Conservation (phyloP, 1,140 invertebrate genomes). For the Zaprionus inermis region DNA sequence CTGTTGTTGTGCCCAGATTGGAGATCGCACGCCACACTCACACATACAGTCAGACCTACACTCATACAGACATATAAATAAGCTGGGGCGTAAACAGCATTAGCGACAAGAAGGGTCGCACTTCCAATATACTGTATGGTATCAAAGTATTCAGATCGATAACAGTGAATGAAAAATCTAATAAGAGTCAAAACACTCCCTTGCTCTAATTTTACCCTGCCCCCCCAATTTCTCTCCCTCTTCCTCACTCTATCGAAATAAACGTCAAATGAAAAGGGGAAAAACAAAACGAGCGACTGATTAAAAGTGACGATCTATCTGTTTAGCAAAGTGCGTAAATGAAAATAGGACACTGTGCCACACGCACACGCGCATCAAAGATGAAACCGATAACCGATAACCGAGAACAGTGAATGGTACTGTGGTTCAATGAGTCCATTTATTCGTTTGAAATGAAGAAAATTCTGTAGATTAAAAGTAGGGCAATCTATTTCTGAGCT, state of each 20-base stretch:
- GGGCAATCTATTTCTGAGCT: too few species aligned
- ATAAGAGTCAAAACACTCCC: constrained; percentile 27
- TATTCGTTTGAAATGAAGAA: neutral
- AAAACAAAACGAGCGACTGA: constrained; percentile 14
- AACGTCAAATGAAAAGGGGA: constrained; percentile 13
- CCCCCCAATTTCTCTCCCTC: neutral
- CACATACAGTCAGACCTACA: neutral
- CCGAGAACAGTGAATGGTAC: neutral
- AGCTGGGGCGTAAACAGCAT: constrained; percentile 16
- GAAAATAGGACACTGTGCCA: constrained; percentile 6
- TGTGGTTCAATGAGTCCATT: neutral
- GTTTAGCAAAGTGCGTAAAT: constrained; percentile 24
- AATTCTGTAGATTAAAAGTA: neutral
- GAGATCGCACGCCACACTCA: constrained; percentile 7
- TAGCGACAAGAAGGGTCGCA: constrained; percentile 23
- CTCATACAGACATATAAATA: neutral
- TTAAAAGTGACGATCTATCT: constrained; percentile 29
- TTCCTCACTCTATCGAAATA: neutral
- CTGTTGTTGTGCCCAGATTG: neutral
- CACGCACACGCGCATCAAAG: neutral
- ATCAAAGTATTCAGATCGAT: constrained; percentile 31
- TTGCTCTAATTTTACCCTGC: neutral
- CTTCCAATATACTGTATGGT: constrained; percentile 17
- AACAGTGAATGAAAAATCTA: constrained; percentile 34
- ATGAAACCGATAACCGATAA: constrained; percentile 18